A percentile compares a stretch with the other conserved stretches of the same genome.
Evolutionary conservation across 23 tunicate species (phyloP).

Genomic region (Aplidium turbinatum): DNA sequence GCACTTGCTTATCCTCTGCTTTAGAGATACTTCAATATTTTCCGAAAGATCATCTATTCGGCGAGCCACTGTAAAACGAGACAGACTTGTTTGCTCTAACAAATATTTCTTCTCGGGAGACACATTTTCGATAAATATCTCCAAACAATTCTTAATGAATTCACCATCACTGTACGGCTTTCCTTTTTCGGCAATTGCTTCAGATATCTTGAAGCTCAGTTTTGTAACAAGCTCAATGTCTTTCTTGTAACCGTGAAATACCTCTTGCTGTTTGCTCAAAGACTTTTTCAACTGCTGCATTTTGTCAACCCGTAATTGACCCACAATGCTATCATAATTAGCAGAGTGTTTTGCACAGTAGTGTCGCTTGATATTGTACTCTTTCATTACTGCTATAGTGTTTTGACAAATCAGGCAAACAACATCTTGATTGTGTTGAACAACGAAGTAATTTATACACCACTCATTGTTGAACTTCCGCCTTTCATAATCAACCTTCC

Average conservation of each 20-base stretch:
- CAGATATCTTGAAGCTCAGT: constrained; percentile 28
- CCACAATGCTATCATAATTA: neutral
- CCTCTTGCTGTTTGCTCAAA: neutral
- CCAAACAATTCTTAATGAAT: constrained; percentile 23
- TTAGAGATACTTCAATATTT: constrained; percentile 24
- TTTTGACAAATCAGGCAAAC: too few relatives aligned
- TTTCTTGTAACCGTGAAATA: constrained; percentile 6
- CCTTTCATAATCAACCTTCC: too few relatives aligned
- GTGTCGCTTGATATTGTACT: too few relatives aligned
- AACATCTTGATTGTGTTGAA: too few relatives aligned
- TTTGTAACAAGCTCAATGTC: constrained; percentile 20
- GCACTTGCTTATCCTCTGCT: neutral
- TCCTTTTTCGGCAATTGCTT: constrained; percentile 38
- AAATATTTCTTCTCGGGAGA: constrained; percentile 31
- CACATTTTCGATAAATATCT: constrained; percentile 14
- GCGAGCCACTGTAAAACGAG: constrained; percentile 15
- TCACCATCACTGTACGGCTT: constrained; percentile 35
- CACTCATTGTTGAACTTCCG: too few relatives aligned
- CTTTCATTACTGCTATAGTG: too few relatives aligned
- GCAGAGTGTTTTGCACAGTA: neutral
- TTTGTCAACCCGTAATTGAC: constrained; percentile 1
- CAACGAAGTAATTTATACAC: too few relatives aligned
- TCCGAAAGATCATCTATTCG: constrained; percentile 27
- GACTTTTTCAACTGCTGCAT: constrained; percentile 1
- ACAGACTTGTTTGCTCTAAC: constrained; percentile 23